Conservation (phyloP, 2,888 invertebrate genomes). For the Spisula solida region DNA sequence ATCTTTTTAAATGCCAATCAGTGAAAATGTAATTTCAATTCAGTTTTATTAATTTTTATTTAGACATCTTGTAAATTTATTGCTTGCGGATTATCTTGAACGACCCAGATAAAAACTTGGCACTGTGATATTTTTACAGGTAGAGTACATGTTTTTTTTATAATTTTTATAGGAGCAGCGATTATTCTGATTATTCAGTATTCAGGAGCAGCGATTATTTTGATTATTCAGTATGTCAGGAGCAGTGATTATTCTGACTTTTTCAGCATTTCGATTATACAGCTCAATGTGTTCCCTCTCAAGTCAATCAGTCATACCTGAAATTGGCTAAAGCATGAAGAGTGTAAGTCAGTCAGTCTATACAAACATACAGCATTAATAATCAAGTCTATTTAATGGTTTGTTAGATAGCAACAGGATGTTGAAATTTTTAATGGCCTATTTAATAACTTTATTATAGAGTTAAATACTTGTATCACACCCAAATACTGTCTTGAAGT, state of each 20-base stretch:
- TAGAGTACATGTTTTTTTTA: background rate
- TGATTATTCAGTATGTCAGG: background rate
- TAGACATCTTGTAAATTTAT: background rate
- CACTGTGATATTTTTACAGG: background rate
- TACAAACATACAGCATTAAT: background rate
- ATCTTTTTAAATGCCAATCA: background rate
- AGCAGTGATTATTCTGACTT: background rate
- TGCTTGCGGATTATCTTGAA: background rate
- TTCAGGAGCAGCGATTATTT: background rate
- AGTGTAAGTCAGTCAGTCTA: background rate
- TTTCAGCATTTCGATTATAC: background rate
- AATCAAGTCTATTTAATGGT: background rate
- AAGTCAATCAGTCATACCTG: background rate
- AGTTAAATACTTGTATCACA: too few species aligned
- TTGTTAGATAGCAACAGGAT: background rate
- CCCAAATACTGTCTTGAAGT: too few species aligned
- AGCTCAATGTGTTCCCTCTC: background rate
- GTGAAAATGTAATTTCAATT: slow-evolving; percentile 18
- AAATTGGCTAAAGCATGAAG: background rate
- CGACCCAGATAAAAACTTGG: slow-evolving; percentile 7
- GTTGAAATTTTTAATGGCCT: background rate
- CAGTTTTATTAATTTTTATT: slow-evolving; percentile 11
- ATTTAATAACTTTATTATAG: too few species aligned
- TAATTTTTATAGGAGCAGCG: background rate
- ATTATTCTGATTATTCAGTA: background rate